Base-by-base conservation (phyloP, 2,888 invertebrate species). In the Eustalomyia histrio region DNA sequence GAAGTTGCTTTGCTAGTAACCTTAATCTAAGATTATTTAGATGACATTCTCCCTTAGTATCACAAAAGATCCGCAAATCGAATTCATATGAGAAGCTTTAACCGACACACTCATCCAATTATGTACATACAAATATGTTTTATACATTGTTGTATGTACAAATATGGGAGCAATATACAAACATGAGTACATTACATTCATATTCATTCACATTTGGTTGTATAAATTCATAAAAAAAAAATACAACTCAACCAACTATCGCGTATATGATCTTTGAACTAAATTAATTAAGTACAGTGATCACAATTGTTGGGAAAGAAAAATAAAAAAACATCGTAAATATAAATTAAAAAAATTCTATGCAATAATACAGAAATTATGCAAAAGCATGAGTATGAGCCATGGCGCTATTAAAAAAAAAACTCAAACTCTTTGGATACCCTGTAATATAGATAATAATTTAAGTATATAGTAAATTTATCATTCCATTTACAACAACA, bases 201-300 rank as follows among this genome's bases (percentile, higher is more conserved):
- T 50, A 73, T 63, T 63, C 73, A 79, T 63, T 50, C 24, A 73
- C 55, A 69, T 58, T 69, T 60, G n/a, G 52, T 63, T 75, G 71
- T 53, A 12, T 57, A 55, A 17, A 61, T 65, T n/a, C 35, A 63
- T 53, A 24, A 58, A 39, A 35, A 50, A 57, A 53, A 72, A 55
- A 72, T 16, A 39, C 65, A 72, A 39, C 75, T 21, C 24, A 24
- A 47, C 39, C 50, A 79, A 78, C 80, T 76, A 83, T 84, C 85
- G 83, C 87, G 83, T 87, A 86, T 87, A 87, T 89, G 89, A 90
- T 89, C 90, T 89, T 88, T 89, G 89, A 90, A 89, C 90, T 88
- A 88, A 90, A 90, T 90, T 90, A 90, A 90, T 90, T 90, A 90
- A 90, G 87, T 85, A 89, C 89, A 90, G 90, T 89, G 88, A 89